These are phyloP conservation scores for Oryzias melastigma DNA, from an alignment of 2,113 vertebrate species.

Conservation along the genomic window DNA sequence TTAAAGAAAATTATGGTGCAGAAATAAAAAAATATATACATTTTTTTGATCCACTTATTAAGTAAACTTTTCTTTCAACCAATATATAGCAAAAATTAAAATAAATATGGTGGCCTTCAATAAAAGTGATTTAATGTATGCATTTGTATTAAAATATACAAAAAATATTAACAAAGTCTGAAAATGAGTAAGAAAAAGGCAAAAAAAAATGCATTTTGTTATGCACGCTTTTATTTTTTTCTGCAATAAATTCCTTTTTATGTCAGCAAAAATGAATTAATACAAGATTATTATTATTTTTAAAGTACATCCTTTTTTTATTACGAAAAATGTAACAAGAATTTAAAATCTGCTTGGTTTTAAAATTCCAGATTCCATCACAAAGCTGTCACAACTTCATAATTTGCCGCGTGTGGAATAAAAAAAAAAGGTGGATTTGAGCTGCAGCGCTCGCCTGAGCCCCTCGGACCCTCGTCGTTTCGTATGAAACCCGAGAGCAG, in stretches of 20 bases:
- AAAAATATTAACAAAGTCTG: no score
- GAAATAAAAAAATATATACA: background rate
- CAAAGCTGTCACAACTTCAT: constrained; percentile 38
- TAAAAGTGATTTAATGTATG: background rate
- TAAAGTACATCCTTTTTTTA: constrained; percentile 29
- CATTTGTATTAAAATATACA: no score
- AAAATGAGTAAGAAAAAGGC: no score
- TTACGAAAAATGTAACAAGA: no score
- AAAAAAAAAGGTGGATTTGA: constrained; percentile 46
- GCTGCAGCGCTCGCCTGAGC: constrained; percentile 62
- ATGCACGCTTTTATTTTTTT: no score
- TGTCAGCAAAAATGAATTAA: no score
- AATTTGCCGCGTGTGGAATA: constrained; percentile 65
- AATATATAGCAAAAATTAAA: constrained; percentile 3
- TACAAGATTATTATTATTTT: no score
- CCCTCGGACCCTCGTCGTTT: constrained; percentile 62
- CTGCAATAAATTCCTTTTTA: no score
- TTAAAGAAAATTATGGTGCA: background rate
- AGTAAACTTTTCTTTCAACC: background rate
- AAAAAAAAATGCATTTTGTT: no score
- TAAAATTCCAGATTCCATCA: constrained; percentile 25
- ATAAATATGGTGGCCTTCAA: background rate
- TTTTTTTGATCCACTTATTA: background rate
- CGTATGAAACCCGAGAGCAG: constrained; percentile 80
- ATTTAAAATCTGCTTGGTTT: no score